Conservation (phyloP, 2,797 vertebrate species). For the Furcifer pardalis region DNA sequence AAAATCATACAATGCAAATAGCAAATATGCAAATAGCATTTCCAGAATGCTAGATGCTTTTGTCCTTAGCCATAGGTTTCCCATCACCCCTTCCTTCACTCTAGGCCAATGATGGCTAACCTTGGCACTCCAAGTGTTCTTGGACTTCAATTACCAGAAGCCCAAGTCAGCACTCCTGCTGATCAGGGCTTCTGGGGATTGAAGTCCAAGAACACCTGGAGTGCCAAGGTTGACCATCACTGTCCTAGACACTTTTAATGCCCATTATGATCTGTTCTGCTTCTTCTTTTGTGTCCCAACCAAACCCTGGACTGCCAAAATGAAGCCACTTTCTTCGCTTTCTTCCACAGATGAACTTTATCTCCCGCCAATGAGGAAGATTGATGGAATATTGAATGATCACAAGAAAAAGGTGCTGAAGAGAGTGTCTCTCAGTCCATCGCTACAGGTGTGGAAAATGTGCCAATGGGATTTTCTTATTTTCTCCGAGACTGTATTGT, state of each 20-base stretch:
- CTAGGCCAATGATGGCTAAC: too few species aligned
- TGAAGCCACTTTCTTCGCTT: too few species aligned
- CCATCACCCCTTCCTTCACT: not conserved
- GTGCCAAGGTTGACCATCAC: too few species aligned
- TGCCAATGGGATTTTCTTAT: not conserved
- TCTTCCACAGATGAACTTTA: conserved; percentile 86
- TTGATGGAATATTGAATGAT: conserved; percentile 89
- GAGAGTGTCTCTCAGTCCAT: conserved; percentile 85
- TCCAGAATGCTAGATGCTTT: not conserved
- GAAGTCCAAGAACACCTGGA: too few species aligned
- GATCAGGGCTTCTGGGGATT: too few species aligned
- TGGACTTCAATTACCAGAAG: too few species aligned
- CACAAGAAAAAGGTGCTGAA: conserved; percentile 91
- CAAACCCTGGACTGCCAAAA: too few species aligned
- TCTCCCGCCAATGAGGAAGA: conserved; percentile 93
- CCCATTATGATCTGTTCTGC: not conserved
- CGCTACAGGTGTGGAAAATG: conserved; percentile 21
- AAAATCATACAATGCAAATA: too few species aligned
- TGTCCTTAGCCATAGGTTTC: not conserved
- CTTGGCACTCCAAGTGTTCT: too few species aligned
- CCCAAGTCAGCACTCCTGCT: too few species aligned
- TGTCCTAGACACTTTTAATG: not conserved
- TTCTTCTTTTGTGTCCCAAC: too few species aligned
- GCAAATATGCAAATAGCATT: too few species aligned
- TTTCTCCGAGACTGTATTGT: not conserved